These are phyloP conservation scores for Chamaea fasciata DNA, from an alignment of 2,113 vertebrate genomes.

Conservation along the genomic window DNA sequence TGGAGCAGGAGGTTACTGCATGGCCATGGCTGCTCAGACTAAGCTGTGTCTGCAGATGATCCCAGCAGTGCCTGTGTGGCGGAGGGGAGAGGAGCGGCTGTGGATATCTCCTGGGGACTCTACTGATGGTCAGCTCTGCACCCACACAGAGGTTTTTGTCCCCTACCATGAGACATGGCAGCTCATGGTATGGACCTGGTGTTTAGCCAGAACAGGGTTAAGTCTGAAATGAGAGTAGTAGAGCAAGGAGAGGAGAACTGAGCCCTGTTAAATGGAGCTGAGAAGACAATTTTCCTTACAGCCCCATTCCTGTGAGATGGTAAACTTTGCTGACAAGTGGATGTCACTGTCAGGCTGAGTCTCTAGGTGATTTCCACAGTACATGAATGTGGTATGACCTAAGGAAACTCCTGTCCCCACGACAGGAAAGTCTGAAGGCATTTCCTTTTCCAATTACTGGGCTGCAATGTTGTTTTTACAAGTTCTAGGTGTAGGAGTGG, in stretches of 20 bases:
- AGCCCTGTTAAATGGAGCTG: not conserved
- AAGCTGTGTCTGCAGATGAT: not conserved
- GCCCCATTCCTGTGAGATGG: not conserved
- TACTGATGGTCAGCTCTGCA: not conserved
- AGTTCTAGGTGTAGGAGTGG: not conserved
- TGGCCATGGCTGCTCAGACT: accelerated
- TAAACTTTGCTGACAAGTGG: conserved; percentile 38
- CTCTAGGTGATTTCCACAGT: not conserved
- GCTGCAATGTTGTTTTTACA: not conserved
- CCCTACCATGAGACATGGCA: not conserved
- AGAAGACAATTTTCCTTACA: not conserved
- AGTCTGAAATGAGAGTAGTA: not conserved
- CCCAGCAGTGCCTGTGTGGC: not conserved
- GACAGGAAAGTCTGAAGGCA: not conserved
- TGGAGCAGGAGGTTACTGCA: not conserved
- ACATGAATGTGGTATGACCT: not conserved
- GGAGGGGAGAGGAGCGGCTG: not conserved
- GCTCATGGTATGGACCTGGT: not conserved
- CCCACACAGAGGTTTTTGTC: not conserved
- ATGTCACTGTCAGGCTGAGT: conserved; percentile 45
- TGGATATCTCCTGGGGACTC: not conserved
- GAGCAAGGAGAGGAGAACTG: not conserved
- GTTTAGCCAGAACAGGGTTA: not conserved
- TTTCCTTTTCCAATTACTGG: not conserved
- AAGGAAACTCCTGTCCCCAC: not conserved